phyloP scores from a whole-genome alignment of 2,888 invertebrate species.

The Apamea anceps region DNA sequence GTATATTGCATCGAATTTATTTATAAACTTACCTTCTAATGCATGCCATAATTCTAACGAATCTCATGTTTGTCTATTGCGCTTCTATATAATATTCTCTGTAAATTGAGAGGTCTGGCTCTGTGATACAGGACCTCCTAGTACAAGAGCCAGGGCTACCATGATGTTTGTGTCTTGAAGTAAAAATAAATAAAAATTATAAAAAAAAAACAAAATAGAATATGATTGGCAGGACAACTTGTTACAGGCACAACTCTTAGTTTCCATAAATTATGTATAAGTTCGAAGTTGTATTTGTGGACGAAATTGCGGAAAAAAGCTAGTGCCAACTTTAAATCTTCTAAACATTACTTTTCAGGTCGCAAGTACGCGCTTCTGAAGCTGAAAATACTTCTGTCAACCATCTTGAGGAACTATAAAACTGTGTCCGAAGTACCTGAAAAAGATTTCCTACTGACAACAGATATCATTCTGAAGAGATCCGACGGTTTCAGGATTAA shows the following conservation, averaged over 20 bases:
- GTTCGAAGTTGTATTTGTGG: background rate
- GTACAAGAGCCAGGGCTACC: too few species aligned
- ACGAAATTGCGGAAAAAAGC: background rate
- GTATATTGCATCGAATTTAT: background rate
- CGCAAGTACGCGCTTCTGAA: conserved; percentile 95
- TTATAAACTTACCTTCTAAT: too few species aligned
- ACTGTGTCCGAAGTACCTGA: conserved; percentile 91
- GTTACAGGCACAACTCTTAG: background rate
- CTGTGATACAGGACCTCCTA: too few species aligned
- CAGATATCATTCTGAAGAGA: conserved; percentile 93
- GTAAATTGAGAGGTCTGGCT: too few species aligned
- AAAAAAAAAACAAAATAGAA: too few species aligned
- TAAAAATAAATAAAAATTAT: too few species aligned
- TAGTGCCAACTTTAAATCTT: background rate
- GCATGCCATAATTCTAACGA: too few species aligned
- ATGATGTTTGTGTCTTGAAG: too few species aligned
- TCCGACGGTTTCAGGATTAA: conserved; percentile 93
- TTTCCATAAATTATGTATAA: too few species aligned
- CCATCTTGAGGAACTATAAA: conserved; percentile 92
- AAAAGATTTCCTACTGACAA: conserved; percentile 92
- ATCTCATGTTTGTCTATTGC: too few species aligned
- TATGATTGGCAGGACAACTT: background rate
- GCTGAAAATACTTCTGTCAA: conserved; percentile 93
- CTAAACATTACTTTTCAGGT: conserved; percentile 80
- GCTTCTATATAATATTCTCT: too few species aligned